Conservation (phyloP, 2,888 invertebrate genomes). For the Urechis unicinctus region DNA sequence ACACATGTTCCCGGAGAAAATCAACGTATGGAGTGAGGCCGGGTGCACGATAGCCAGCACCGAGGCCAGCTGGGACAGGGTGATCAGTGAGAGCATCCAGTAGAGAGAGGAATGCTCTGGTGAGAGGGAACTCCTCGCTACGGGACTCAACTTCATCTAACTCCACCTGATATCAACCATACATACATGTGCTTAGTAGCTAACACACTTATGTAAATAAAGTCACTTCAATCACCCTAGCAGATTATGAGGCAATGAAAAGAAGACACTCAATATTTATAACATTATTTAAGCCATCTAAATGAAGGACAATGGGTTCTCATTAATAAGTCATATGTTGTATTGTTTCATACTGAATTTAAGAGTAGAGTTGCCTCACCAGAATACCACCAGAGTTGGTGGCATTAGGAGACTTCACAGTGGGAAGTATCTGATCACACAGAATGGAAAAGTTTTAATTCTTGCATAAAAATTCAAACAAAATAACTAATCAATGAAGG, state of each 20-base stretch:
- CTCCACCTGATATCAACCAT: conserved; percentile 69
- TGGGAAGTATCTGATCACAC: conserved; percentile 30
- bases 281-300: no score
- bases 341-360: no score
- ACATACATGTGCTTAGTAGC: conserved; percentile 34
- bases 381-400: conserved; percentile 30
- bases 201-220: background rate
- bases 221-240: background rate
- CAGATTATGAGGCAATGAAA: no score
- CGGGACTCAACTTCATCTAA: conserved; percentile 87
- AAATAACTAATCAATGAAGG: background rate
- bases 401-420: conserved; percentile 19
- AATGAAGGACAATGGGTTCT: no score
- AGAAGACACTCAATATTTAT: no score
- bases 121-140: conserved; percentile 82
- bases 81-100: conserved; percentile 64
- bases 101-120: conserved; percentile 71
- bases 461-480: background rate
- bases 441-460: no score
- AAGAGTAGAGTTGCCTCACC: conserved; percentile 18
- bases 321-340: no score
- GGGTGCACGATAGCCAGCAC: conserved; percentile 72
- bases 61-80: conserved; percentile 55
- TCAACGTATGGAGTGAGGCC: conserved; percentile 85
- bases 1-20: conserved; percentile 71